Conservation (phyloP, 2,113 vertebrate genomes). For the Uria aalge region DNA sequence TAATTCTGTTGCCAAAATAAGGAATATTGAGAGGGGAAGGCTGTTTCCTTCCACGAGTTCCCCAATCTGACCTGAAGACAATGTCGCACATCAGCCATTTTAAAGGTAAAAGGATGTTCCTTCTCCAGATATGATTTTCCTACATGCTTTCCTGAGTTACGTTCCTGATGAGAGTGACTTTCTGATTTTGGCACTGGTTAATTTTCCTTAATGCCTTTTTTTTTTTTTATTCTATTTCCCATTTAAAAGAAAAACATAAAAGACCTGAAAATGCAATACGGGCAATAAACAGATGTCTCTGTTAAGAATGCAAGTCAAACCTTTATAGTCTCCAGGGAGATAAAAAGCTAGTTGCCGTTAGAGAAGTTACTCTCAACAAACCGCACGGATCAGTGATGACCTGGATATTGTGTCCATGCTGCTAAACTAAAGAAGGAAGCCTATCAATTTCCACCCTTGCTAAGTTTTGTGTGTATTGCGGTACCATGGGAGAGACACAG, state of each 20-base stretch:
- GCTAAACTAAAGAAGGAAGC: not conserved
- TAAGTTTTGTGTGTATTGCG: not conserved
- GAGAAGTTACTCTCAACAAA: not conserved
- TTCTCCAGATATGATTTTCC: not conserved
- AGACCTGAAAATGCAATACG: not conserved
- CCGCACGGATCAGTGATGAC: accelerated
- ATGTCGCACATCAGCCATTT: not conserved
- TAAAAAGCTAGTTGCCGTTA: not conserved
- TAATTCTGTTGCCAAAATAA: not conserved
- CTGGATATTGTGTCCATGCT: not conserved
- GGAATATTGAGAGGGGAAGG: not conserved
- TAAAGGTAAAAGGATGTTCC: not conserved
- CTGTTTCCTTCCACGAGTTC: not conserved
- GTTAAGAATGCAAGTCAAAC: not conserved
- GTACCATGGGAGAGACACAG: not conserved
- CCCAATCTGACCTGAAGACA: not conserved
- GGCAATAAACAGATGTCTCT: not conserved
- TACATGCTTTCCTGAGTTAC: not conserved
- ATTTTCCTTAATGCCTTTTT: not conserved
- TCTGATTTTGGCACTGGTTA: not conserved
- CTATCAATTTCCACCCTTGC: not conserved
- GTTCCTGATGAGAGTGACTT: not conserved
- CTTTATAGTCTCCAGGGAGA: not conserved
- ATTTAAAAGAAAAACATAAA: not conserved
- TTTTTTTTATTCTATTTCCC: not conserved